Base-by-base conservation (phyloP, 2,888 invertebrate genomes). In the Nasonia oneida region DNA sequence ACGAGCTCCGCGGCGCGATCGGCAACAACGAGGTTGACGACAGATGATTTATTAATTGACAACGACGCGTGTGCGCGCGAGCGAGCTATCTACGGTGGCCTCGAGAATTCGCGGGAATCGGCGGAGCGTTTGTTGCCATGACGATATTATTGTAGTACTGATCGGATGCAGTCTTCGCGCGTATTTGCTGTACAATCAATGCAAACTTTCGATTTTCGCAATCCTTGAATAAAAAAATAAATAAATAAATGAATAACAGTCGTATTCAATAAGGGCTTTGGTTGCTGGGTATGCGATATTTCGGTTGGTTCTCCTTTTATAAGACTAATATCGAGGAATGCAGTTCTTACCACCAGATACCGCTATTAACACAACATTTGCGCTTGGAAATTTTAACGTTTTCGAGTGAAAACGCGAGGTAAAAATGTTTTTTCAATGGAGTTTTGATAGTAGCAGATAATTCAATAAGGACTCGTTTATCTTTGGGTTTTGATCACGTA, bases 31-130 rank as follows among this genome's bases (percentile, higher is more conserved):
- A 78, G 83, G 83, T 83, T 83, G 83, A 83, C 83, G 78, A 83
- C 83, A 78, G 83, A 78, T 83, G 73, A 83, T 83, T 83, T 83
- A 83, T 83, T 78, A 78, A 83, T 73, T 73, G 83, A 71, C 83
- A 78, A 61, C 12, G 77, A 33, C 33, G 42, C n/a, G 23, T 73
- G 73, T 12, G 47, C 73, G 29, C 23, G 75, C 5, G 3, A 50
- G 76, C 4, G 37, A 50, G 57, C 37, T 53, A 53, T 33, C 77
- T 23, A 18, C 39, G n/a, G n/a, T 42, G 79, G 70, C 67, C 67
- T 67, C 67, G 64, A 50, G 75, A 57, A 33, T 33, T 79, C 37
- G 5, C 67, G 29, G n/a, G 67, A 42, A 15, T 23, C 18, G n/a
- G 15, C 64, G 61, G 39, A 23, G 39, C 37, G 50, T 39, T n/a